Conservation (phyloP, 2,113 vertebrate species). For the Hyaena hyaena region DNA sequence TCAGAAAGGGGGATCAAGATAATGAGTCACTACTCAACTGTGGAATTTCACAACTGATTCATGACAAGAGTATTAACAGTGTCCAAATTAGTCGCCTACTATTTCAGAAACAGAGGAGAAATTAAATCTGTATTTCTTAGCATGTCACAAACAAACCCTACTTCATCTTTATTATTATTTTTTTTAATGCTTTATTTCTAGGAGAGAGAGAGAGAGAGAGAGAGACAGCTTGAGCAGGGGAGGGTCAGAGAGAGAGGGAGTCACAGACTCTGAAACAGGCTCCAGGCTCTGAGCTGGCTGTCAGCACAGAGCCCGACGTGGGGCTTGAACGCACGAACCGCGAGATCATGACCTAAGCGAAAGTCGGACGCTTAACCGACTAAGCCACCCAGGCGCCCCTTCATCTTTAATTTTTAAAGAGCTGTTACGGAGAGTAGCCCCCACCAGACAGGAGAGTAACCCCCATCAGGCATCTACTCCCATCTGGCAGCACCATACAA, state of each 20-base stretch:
- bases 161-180: background rate
- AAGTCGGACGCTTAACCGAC: too few relatives aligned
- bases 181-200: too few relatives aligned
- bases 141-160: background rate
- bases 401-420: background rate
- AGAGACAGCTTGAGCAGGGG: too few relatives aligned
- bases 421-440: background rate
- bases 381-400: background rate
- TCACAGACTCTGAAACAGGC: too few relatives aligned
- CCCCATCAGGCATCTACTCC: background rate
- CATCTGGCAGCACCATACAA: background rate
- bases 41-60: slow-evolving; percentile 42
- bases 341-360: too few relatives aligned
- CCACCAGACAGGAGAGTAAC: background rate
- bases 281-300: too few relatives aligned
- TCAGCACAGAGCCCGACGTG: too few relatives aligned
- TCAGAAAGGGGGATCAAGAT: background rate
- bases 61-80: background rate
- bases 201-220: too few relatives aligned
- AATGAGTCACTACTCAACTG: background rate
- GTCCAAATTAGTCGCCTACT: background rate
- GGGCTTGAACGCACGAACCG: too few relatives aligned
- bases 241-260: too few relatives aligned
- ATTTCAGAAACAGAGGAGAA: slow-evolving; percentile 35
- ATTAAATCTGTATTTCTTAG: slow-evolving; percentile 17